Percentiles rank a stretch among this genome's conserved stretches.
Conservation (phyloP, 2,113 vertebrate species). For the Mastomys coucha region DNA sequence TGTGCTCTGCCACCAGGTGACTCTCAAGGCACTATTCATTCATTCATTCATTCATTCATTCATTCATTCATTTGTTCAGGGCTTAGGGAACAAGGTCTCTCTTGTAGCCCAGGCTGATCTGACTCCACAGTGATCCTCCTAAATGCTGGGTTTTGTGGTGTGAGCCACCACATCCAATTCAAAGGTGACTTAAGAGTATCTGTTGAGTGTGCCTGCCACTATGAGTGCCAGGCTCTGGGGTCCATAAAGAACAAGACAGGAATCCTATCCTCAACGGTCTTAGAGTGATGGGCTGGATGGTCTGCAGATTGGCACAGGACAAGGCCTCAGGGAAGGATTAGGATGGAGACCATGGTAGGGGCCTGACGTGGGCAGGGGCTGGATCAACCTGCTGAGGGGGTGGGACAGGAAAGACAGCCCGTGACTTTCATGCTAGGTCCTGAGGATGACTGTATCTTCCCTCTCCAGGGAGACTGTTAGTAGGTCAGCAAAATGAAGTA, state of each 20-base stretch:
- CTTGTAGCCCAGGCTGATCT: background rate
- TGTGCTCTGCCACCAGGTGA: background rate
- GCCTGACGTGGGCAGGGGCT: background rate
- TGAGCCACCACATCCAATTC: background rate
- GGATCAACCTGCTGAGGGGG: too few relatives aligned
- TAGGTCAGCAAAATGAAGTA: background rate
- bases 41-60: background rate
- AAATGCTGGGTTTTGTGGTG: background rate
- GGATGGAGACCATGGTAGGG: rapidly evolving
- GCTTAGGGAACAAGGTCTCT: background rate
- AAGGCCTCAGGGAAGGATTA: background rate
- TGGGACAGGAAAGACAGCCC: background rate
- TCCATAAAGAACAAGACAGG: background rate
- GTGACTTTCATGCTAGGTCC: background rate
- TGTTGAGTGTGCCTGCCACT: background rate
- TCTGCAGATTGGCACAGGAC: background rate
- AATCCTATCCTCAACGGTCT: background rate
- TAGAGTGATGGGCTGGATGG: rapidly evolving
- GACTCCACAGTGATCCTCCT: background rate
- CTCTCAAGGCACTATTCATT: background rate
- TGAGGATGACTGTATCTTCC: background rate
- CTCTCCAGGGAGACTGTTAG: background rate
- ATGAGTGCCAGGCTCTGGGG: background rate
- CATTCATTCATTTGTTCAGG: background rate
- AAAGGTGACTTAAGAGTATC: background rate